Percentiles rank a stretch among this genome's conserved stretches.
These are phyloP conservation scores for Ptilonorhynchus violaceus DNA, from an alignment of 2,113 vertebrate genomes.

Conservation along the genomic window DNA sequence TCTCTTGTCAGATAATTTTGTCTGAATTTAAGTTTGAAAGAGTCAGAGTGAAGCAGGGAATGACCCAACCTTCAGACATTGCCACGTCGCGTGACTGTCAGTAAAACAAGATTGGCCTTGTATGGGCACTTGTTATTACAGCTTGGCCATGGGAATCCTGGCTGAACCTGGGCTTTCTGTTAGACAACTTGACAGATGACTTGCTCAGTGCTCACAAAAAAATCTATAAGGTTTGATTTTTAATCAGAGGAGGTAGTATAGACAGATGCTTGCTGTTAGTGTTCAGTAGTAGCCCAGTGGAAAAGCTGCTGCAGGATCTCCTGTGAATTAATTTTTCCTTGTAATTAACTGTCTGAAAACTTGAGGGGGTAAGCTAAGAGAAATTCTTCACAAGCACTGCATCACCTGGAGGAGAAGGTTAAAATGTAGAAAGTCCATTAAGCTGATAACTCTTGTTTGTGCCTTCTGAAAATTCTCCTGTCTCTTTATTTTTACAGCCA, in stretches of 20 bases:
- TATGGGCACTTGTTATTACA: not conserved
- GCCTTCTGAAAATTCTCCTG: not conserved
- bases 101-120: not conserved
- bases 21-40: not conserved
- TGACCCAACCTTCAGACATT: not conserved
- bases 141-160: not conserved
- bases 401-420: not conserved
- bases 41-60: not conserved
- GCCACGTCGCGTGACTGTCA: not conserved
- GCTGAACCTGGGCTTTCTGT: not conserved
- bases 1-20: not conserved
- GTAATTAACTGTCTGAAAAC: not conserved
- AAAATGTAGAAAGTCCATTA: not conserved
- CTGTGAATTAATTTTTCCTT: not conserved
- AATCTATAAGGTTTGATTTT: slow-evolving; percentile 8
- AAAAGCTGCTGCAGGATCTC: not conserved
- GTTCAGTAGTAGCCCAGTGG: not conserved
- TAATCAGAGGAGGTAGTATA: not conserved
- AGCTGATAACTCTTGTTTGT: not conserved
- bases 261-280: not conserved
- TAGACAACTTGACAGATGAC: not conserved
- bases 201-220: not conserved
- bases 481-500: not conserved
- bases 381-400: not conserved
- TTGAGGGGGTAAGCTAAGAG: not conserved